Evolutionary conservation across 2,888 invertebrate genomes (phyloP).

Genomic region (Noctua pronuba): DNA sequence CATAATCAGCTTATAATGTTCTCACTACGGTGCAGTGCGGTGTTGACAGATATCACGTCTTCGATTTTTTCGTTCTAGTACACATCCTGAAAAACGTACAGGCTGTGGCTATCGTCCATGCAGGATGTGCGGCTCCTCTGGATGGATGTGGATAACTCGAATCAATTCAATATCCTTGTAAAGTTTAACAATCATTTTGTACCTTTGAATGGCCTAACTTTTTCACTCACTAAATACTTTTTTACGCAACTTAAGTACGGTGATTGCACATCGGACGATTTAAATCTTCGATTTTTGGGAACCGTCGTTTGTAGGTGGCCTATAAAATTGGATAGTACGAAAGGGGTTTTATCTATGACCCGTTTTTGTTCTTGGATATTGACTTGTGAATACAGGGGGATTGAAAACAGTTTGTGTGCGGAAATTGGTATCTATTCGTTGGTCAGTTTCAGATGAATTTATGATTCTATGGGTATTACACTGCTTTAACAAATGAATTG

Average conservation of each 20-base stretch:
- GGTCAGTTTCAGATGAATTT: conserved; percentile 3
- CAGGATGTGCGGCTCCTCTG: neutral
- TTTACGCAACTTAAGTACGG: neutral
- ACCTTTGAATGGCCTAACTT: neutral
- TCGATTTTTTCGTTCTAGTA: neutral
- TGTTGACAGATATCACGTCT: neutral
- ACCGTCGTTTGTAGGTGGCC: conserved; percentile 35
- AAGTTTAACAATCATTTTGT: neutral
- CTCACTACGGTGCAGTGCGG: neutral
- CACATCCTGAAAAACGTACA: neutral
- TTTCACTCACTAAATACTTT: no score
- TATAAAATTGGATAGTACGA: conserved; percentile 38
- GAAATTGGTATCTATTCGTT: conserved; percentile 11
- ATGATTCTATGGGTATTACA: neutral
- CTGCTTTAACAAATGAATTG: neutral
- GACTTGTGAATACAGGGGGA: conserved; percentile 15
- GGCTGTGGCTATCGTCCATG: neutral
- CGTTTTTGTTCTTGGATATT: conserved; percentile 44
- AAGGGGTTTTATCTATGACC: conserved; percentile 23
- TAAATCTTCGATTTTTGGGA: conserved; percentile 34
- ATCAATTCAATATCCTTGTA: neutral
- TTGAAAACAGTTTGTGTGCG: conserved; percentile 20
- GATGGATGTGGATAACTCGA: neutral
- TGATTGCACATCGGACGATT: neutral
- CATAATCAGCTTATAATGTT: neutral